Evolutionary conservation across 2,113 vertebrate genomes (phyloP).

Genomic region (Megatriorchis doriae): DNA sequence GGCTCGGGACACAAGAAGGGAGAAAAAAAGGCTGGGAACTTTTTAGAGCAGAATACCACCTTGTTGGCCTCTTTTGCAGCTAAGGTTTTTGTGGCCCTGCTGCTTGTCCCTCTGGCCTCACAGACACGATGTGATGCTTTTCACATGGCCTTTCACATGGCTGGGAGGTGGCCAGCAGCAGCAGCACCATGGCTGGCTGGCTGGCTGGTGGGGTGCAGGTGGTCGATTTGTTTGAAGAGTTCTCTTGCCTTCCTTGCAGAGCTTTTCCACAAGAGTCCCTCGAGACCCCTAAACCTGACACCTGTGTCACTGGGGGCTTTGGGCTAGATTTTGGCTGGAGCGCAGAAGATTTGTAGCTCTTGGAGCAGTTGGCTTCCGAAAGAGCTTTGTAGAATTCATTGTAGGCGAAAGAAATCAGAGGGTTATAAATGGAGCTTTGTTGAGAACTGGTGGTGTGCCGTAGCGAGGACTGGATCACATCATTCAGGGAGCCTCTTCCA

Average conservation of each 20-base stretch:
- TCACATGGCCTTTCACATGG: not conserved
- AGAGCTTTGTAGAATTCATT: not conserved
- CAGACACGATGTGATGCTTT: not conserved
- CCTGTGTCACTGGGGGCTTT: not conserved
- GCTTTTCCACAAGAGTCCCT: not conserved
- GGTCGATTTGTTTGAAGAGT: not conserved
- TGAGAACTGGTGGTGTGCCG: not conserved
- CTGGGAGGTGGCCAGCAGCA: not conserved
- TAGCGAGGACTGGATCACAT: not conserved
- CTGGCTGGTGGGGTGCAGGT: not conserved
- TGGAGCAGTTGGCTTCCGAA: not conserved
- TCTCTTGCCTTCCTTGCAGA: not conserved
- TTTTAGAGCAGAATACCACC: not conserved
- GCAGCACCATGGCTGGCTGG: not conserved
- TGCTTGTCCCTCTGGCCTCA: not conserved
- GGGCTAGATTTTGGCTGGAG: not conserved
- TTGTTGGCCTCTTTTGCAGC: not conserved
- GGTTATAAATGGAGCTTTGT: not conserved
- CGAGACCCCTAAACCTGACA: not conserved
- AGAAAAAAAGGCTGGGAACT: not conserved
- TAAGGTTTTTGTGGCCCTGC: not conserved
- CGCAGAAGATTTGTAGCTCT: not conserved
- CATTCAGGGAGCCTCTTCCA: not conserved
- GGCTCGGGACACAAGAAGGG: not conserved
- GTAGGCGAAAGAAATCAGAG: not conserved